Evolutionary conservation across 2,113 vertebrate genomes (phyloP).

Genomic region (Epinephelus moara): DNA sequence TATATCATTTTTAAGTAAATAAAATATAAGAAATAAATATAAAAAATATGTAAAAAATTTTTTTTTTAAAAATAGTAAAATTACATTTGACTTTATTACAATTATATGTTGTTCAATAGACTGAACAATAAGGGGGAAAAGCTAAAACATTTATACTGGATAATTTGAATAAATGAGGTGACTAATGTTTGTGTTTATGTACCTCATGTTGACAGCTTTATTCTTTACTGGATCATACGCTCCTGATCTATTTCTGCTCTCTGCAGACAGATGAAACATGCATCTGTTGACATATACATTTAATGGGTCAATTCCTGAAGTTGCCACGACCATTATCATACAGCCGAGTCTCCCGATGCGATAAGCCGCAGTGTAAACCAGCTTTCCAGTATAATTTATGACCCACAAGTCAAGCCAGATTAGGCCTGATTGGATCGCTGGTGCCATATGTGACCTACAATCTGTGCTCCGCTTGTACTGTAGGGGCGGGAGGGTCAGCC

Average conservation of each 20-base stretch:
- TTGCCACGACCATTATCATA: slow-evolving; percentile 62
- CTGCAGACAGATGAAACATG: slow-evolving; percentile 25
- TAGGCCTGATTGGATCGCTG: slow-evolving; percentile 85
- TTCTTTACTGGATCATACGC: background rate
- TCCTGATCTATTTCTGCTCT: slow-evolving; percentile 25
- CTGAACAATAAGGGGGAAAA: background rate
- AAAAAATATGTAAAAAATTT: too few relatives aligned
- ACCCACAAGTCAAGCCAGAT: slow-evolving; percentile 83
- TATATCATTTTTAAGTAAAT: too few relatives aligned
- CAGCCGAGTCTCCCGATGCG: slow-evolving; percentile 56
- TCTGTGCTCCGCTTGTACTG: slow-evolving; percentile 76
- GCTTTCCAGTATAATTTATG: slow-evolving; percentile 82
- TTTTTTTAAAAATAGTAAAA: background rate
- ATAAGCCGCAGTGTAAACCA: slow-evolving; percentile 74
- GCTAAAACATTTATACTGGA: background rate
- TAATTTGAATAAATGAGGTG: background rate
- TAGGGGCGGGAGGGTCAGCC: slow-evolving; percentile 79
- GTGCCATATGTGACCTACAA: slow-evolving; percentile 89
- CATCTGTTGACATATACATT: slow-evolving; percentile 63
- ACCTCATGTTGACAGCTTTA: background rate
- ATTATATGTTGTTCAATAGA: background rate
- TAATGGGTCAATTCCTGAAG: slow-evolving; percentile 63
- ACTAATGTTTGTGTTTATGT: background rate
- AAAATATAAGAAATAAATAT: too few relatives aligned
- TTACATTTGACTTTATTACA: background rate